Evolutionary conservation across 2,113 vertebrate species (phyloP).

Genomic region (Beaufortia kweichowensis): DNA sequence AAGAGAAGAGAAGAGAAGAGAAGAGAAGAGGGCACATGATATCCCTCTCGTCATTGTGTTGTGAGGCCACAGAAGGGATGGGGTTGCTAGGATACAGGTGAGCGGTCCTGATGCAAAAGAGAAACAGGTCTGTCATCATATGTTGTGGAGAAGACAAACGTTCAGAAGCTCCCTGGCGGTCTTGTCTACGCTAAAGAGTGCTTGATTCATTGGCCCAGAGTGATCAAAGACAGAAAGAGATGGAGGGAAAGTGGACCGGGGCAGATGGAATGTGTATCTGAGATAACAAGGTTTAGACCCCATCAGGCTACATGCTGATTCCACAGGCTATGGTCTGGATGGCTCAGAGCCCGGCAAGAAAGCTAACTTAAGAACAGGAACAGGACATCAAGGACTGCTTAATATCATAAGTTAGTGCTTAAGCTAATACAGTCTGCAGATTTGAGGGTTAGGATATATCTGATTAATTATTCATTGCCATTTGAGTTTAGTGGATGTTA

Average conservation of each 20-base stretch:
- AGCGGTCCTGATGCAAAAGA: constrained; percentile 72
- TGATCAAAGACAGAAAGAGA: constrained; percentile 45
- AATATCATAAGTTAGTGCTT: not conserved
- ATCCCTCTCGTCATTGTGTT: constrained; percentile 46
- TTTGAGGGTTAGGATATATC: not conserved
- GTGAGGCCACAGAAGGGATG: constrained; percentile 69
- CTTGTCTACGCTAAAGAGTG: constrained; percentile 50
- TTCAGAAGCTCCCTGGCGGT: constrained; percentile 57
- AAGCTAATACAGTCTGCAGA: not conserved
- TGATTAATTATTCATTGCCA: not conserved
- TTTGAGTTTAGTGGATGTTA: not conserved
- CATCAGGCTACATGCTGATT: constrained; percentile 40
- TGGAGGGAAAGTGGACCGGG: constrained; percentile 26
- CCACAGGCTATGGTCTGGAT: constrained; percentile 41
- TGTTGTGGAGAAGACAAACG: constrained; percentile 58
- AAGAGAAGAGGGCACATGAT: constrained; percentile 34
- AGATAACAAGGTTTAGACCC: constrained; percentile 52
- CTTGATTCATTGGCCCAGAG: constrained; percentile 65
- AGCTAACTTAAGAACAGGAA: constrained; percentile 10
- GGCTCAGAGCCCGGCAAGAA: constrained; percentile 26
- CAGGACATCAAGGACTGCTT: not conserved
- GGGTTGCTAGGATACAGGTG: constrained; percentile 83
- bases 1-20: constrained; percentile 9
- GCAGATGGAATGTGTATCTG: constrained; percentile 52
- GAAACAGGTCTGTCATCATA: constrained; percentile 70